Evolutionary conservation across 2,888 invertebrate species (phyloP).

Genomic region (Galeruca laticollis): DNA sequence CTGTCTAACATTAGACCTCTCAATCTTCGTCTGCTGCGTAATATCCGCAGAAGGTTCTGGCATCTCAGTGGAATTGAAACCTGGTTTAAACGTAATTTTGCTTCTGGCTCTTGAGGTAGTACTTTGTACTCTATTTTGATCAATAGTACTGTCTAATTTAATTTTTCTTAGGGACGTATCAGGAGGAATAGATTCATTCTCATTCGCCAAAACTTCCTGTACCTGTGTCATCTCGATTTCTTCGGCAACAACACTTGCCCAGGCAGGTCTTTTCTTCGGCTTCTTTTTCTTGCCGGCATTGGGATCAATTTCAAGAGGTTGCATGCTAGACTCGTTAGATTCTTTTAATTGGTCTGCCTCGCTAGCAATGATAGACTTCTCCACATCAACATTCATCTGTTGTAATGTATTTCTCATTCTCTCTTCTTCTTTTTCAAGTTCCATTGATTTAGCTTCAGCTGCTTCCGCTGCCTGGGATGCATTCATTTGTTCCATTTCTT

Average conservation of each 20-base stretch:
- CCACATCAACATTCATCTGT: conserved; percentile 58
- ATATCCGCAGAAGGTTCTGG: conserved; percentile 23
- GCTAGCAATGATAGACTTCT: conserved; percentile 57
- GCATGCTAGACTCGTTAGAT: conserved; percentile 26
- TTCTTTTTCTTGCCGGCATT: conserved; percentile 26
- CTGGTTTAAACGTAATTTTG: conserved; percentile 45
- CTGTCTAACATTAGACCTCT: conserved; percentile 28
- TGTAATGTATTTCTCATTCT: conserved; percentile 59
- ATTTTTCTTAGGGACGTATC: conserved; percentile 14
- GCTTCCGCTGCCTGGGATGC: conserved; percentile 54
- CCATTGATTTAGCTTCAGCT: conserved; percentile 31
- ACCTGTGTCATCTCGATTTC: conserved; percentile 49
- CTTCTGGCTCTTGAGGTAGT: background rate
- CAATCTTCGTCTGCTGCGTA: conserved; percentile 32
- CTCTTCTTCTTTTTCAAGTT: conserved; percentile 58
- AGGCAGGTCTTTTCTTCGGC: conserved; percentile 43
- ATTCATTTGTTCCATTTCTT: conserved; percentile 54
- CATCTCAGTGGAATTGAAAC: conserved; percentile 5
- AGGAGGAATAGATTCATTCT: conserved; percentile 19
- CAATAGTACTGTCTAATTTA: background rate
- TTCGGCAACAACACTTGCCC: conserved; percentile 47
- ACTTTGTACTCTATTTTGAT: background rate
- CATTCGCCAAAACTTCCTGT: conserved; percentile 39
- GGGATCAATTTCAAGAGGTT: conserved; percentile 29
- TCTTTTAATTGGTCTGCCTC: no score